Evolutionary conservation across 1,140 invertebrate species (phyloP).

Genomic region (Trinorchestia longiramus): DNA sequence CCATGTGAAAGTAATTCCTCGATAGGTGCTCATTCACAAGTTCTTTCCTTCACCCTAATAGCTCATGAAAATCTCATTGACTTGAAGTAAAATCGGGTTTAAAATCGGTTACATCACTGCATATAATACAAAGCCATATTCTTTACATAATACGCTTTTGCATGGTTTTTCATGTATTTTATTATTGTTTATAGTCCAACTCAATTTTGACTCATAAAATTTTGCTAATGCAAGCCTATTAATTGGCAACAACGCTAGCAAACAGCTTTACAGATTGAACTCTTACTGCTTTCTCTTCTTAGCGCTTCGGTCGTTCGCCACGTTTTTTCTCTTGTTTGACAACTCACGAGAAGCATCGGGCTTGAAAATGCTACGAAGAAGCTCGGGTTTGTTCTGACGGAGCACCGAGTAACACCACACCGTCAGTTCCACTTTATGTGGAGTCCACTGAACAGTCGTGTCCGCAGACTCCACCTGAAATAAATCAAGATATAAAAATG

Average conservation of each 20-base stretch:
- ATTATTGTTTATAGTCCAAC: neutral
- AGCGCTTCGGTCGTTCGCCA: neutral
- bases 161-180: no score
- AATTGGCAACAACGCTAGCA: neutral
- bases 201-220: neutral
- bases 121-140: no score
- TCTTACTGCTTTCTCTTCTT: neutral
- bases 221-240: neutral
- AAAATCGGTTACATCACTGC: no score
- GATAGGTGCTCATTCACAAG: no score
- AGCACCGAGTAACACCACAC: neutral
- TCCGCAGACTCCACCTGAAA: neutral
- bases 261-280: neutral
- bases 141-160: no score
- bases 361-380: neutral
- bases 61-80: no score
- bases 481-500: neutral
- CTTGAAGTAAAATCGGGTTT: no score
- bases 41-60: no score
- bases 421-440: neutral
- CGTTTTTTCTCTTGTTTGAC: neutral
- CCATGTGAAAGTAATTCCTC: no score
- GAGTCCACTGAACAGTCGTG: neutral
- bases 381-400: conserved; percentile 9
- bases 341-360: neutral